These are phyloP conservation scores for Parasteatoda tepidariorum DNA, from an alignment of 1,140 invertebrate species.

Conservation along the genomic window DNA sequence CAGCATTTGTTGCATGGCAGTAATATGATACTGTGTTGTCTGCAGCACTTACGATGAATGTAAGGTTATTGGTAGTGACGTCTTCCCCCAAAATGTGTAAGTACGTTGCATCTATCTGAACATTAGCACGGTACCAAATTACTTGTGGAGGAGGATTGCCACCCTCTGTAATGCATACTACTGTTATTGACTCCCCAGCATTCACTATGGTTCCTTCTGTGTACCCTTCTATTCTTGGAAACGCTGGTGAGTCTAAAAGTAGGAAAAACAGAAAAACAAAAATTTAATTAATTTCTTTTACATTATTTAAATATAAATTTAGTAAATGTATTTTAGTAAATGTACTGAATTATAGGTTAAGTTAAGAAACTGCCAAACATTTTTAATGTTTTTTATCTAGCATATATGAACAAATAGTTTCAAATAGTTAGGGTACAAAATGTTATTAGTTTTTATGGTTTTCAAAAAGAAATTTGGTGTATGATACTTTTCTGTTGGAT, in stretches of 20 bases:
- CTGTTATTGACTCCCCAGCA: slow-evolving; percentile 85
- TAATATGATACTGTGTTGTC: slow-evolving; percentile 93
- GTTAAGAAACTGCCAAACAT: too few species aligned
- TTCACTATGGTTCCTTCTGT: slow-evolving; percentile 81
- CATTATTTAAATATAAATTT: too few species aligned
- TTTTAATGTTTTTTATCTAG: too few species aligned
- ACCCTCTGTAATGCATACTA: slow-evolving; percentile 90
- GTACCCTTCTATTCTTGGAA: slow-evolving; percentile 89
- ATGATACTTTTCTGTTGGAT: too few species aligned
- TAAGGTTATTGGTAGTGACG: slow-evolving; percentile 78
- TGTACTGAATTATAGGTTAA: too few species aligned
- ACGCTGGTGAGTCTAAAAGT: slow-evolving; percentile 88
- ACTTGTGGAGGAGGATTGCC: slow-evolving; percentile 82
- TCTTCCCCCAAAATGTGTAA: slow-evolving; percentile 67
- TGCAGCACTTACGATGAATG: slow-evolving; percentile 85
- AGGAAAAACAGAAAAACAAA: too few species aligned
- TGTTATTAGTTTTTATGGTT: too few species aligned
- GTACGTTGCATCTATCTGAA: slow-evolving; percentile 75
- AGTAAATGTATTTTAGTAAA: too few species aligned
- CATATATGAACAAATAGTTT: too few species aligned
- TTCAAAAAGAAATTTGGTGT: too few species aligned
- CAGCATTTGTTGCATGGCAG: slow-evolving; percentile 91
- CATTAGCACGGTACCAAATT: slow-evolving; percentile 64
- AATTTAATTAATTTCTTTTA: too few species aligned
- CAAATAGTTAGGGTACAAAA: too few species aligned